Conservation (phyloP, 2,888 invertebrate genomes). For the Callimorpha dominula region DNA sequence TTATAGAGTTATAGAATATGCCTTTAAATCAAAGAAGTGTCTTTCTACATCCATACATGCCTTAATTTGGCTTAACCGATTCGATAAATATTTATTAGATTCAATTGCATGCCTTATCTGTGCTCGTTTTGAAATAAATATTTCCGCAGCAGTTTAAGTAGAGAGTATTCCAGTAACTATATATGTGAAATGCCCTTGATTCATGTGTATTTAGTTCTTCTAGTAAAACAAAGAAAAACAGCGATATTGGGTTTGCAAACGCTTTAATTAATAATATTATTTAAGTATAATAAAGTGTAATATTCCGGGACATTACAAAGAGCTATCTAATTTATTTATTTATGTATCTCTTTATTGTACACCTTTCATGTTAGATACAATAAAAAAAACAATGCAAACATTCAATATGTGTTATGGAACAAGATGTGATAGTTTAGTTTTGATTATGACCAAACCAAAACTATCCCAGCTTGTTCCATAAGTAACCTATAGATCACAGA, state of each 20-base stretch:
- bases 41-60: background rate
- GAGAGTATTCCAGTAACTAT: background rate
- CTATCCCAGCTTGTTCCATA: too few species aligned
- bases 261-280: background rate
- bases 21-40: too few species aligned
- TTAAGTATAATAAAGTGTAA: background rate
- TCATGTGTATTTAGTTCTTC: background rate
- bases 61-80: background rate
- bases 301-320: background rate
- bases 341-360: too few species aligned
- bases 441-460: too few species aligned
- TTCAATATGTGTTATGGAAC: too few species aligned
- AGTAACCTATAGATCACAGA: background rate
- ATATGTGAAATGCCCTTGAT: too few species aligned
- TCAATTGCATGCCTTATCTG: background rate
- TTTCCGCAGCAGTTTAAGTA: background rate
- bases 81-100: background rate
- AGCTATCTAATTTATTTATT: too few species aligned
- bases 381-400: too few species aligned
- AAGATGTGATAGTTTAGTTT: too few species aligned
- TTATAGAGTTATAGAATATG: too few species aligned
- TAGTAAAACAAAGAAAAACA: background rate
- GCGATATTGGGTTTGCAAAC: too few species aligned
- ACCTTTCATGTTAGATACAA: too few species aligned
- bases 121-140: background rate